Conservation (phyloP, 2,113 vertebrate species). For the Embiotoca jacksoni region DNA sequence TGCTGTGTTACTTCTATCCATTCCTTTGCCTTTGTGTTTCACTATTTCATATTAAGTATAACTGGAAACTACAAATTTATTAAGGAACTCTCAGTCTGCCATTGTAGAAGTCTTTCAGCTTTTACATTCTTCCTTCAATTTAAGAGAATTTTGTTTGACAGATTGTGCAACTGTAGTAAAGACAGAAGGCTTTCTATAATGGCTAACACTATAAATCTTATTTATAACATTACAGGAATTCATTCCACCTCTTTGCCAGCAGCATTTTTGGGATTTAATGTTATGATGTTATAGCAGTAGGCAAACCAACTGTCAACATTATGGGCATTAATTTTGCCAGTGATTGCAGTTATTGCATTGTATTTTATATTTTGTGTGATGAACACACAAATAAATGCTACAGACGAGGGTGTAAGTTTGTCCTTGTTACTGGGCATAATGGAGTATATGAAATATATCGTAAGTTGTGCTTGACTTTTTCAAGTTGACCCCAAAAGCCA, state of each 20-base stretch:
- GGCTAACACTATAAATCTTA: slow-evolving; percentile 9
- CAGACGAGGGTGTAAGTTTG: too few species aligned
- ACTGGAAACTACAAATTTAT: slow-evolving; percentile 34
- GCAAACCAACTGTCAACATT: background rate
- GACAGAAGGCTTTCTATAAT: slow-evolving; percentile 38
- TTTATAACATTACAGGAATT: background rate
- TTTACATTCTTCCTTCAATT: background rate
- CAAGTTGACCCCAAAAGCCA: too few species aligned
- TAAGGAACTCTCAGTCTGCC: slow-evolving; percentile 10
- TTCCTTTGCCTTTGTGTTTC: slow-evolving; percentile 36
- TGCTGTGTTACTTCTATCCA: slow-evolving; percentile 54
- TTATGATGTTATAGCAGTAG: background rate
- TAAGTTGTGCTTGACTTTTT: too few species aligned
- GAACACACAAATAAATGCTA: too few species aligned
- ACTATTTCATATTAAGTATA: slow-evolving; percentile 4
- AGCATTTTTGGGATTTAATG: slow-evolving; percentile 39
- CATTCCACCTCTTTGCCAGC: slow-evolving; percentile 50
- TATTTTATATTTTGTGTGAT: too few species aligned
- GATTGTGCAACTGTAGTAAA: background rate
- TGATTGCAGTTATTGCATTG: too few species aligned
- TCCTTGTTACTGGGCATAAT: too few species aligned
- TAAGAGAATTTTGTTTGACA: background rate
- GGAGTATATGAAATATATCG: too few species aligned
- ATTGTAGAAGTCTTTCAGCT: slow-evolving; percentile 34
- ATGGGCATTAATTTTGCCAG: background rate